Evolutionary conservation across 2,797 vertebrate genomes (phyloP).

Genomic region (Triplophysa yarkandensis): DNA sequence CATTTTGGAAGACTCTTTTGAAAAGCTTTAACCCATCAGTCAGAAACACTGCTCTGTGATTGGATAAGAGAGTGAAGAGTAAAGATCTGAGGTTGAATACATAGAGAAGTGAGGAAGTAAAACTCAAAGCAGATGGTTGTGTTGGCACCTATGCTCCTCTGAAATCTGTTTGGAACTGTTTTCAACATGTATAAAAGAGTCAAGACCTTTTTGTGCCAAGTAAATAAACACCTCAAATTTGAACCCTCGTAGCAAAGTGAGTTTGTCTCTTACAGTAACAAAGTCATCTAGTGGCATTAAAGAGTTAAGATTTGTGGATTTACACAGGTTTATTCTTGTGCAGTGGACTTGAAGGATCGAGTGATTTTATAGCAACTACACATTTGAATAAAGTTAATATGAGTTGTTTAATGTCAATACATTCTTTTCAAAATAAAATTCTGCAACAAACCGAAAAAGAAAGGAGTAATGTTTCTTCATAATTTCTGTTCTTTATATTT

Average conservation of each 20-base stretch:
- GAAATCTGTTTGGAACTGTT: constrained; percentile 82
- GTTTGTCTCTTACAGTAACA: constrained; percentile 60
- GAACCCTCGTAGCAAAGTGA: constrained; percentile 65
- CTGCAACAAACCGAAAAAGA: no score
- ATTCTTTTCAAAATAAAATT: no score
- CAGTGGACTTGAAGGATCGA: neutral
- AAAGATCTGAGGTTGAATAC: constrained; percentile 10
- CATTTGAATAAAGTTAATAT: no score
- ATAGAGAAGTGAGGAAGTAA: constrained; percentile 63
- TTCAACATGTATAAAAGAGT: constrained; percentile 77
- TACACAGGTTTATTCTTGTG: neutral
- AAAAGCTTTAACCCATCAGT: neutral
- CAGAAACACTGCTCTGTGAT: constrained; percentile 4
- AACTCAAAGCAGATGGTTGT: constrained; percentile 82
- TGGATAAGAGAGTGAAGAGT: constrained; percentile 30
- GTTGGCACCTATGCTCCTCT: constrained; percentile 78
- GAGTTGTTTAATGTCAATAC: no score
- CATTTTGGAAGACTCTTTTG: no score
- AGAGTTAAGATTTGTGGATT: neutral
- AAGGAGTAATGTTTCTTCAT: no score
- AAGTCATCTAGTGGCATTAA: constrained; percentile 44
- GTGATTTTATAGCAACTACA: no score
- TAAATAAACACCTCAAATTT: constrained; percentile 70
- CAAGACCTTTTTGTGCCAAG: constrained; percentile 70
- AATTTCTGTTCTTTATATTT: no score